A percentile compares a stretch with the other conserved stretches of the same genome.
phyloP scores from a whole-genome alignment of 2,888 invertebrate species.

The Blomia tropicalis region DNA sequence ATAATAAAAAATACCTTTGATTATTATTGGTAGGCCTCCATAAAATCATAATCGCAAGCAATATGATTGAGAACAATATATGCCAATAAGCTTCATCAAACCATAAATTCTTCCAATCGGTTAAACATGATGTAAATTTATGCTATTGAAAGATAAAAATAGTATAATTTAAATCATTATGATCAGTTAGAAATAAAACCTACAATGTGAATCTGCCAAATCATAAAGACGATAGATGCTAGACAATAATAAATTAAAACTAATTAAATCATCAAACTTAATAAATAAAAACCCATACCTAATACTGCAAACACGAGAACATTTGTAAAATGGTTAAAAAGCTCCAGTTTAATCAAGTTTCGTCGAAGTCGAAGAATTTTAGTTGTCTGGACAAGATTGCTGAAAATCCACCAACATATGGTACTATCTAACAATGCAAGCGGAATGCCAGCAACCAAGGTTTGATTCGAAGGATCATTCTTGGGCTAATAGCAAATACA shows the following conservation, averaged over 20 bases:
- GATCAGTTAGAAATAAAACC: conserved; percentile 34
- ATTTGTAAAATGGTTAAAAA: conserved; percentile 86
- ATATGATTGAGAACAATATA: conserved; percentile 66
- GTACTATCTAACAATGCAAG: conserved; percentile 50
- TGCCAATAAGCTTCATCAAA: conserved; percentile 92
- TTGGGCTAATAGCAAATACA: conserved; percentile 44
- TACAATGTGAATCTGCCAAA: conserved; percentile 72
- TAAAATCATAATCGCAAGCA: conserved; percentile 78
- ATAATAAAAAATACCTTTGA: conserved; percentile 49
- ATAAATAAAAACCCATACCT: no score
- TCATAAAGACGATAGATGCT: conserved; percentile 78
- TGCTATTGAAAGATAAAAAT: conserved; percentile 20
- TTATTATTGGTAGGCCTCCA: conserved; percentile 93
- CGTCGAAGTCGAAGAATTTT: conserved; percentile 67
- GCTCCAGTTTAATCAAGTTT: conserved; percentile 70
- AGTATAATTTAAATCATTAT: conserved; percentile 5
- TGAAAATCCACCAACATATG: conserved; percentile 73
- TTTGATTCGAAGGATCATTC: conserved; percentile 46
- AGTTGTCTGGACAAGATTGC: conserved; percentile 63
- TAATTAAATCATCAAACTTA: conserved; percentile 10
- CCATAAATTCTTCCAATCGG: conserved; percentile 81
- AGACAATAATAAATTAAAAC: conserved; percentile 28
- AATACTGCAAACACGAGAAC: conserved; percentile 76
- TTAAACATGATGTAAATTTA: conserved; percentile 33
- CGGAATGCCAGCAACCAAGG: conserved; percentile 64